phyloP scores from a whole-genome alignment of 2,888 invertebrate species.

The Strigamia transsilvanica region DNA sequence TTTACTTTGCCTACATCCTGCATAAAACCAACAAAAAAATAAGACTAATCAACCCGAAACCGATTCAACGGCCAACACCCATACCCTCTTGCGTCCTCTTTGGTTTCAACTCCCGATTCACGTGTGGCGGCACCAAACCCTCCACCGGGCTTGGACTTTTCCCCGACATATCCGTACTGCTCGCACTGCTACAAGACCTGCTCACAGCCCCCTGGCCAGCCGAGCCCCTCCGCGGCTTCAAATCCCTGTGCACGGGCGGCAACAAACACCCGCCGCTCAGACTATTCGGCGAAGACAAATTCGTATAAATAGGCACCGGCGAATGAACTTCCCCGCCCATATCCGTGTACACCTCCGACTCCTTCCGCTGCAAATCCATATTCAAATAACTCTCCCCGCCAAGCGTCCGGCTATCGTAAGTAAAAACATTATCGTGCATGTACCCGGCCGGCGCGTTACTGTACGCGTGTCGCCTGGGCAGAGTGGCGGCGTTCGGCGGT shows the following conservation, averaged over 20 bases:
- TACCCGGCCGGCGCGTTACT: slow-evolving; percentile 71
- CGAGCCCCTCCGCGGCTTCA: slow-evolving; percentile 75
- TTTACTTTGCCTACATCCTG: slow-evolving; percentile 1
- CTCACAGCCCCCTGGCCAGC: slow-evolving; percentile 54
- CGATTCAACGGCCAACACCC: neutral
- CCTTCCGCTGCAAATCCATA: slow-evolving; percentile 53
- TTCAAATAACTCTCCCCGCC: slow-evolving; percentile 54
- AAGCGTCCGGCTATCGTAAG: slow-evolving; percentile 8
- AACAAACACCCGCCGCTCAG: slow-evolving; percentile 57
- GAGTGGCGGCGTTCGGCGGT: slow-evolving; percentile 55
- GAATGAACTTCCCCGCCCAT: slow-evolving; percentile 57
- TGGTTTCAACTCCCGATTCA: slow-evolving; percentile 65
- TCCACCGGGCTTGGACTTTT: slow-evolving; percentile 56
- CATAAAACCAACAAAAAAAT: neutral
- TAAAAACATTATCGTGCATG: slow-evolving; percentile 65
- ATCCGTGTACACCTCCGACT: slow-evolving; percentile 57
- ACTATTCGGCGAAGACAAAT: slow-evolving; percentile 69
- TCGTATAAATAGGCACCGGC: slow-evolving; percentile 69
- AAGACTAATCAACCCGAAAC: neutral
- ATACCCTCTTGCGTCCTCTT: slow-evolving; percentile 56
- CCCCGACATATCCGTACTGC: slow-evolving; percentile 51
- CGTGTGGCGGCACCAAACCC: slow-evolving; percentile 59
- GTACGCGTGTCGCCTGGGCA: slow-evolving; percentile 68
- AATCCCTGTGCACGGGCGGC: slow-evolving; percentile 79
- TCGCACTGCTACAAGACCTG: slow-evolving; percentile 48